Evolutionary conservation across 2,888 invertebrate species (phyloP).

Genomic region (Leptura quadrifasciata): DNA sequence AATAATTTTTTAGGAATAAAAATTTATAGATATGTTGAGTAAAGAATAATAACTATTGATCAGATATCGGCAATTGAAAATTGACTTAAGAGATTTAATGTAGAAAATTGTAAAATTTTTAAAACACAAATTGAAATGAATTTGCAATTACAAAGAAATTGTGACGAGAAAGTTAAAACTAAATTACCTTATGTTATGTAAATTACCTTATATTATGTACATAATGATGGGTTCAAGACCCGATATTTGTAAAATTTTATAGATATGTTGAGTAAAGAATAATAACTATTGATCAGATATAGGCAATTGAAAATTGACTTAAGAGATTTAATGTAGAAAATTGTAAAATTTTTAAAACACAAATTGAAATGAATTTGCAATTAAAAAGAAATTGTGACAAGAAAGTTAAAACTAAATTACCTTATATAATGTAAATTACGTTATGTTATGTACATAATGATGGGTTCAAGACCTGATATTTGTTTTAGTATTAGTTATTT

Average conservation of each 20-base stretch:
- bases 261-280: slow-evolving; percentile 36
- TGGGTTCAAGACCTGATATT: slow-evolving; percentile 45
- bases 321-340: slow-evolving; percentile 44
- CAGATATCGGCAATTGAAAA: slow-evolving; percentile 36
- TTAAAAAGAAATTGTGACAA: no score
- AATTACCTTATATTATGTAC: slow-evolving; percentile 42
- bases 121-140: slow-evolving; percentile 46
- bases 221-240: slow-evolving; percentile 45
- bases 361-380: slow-evolving; percentile 45
- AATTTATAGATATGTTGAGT: slow-evolving; percentile 36
- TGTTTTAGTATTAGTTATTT: slow-evolving; percentile 40
- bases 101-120: slow-evolving; percentile 41
- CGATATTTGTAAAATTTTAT: slow-evolving; percentile 42
- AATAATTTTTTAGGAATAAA: slow-evolving; percentile 44
- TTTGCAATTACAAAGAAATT: slow-evolving; percentile 40
- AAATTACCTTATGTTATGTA: slow-evolving; percentile 46
- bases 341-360: slow-evolving; percentile 44
- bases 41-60: slow-evolving; percentile 42
- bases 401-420: no score
- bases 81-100: slow-evolving; percentile 43
- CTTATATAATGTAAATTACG: slow-evolving; percentile 45
- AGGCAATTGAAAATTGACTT: slow-evolving; percentile 37
- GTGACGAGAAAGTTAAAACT: no score
- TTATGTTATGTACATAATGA: slow-evolving; percentile 43
- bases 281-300: slow-evolving; percentile 43